These are phyloP conservation scores for Scolopax rusticola DNA, from an alignment of 2,797 vertebrate genomes.

Conservation along the genomic window DNA sequence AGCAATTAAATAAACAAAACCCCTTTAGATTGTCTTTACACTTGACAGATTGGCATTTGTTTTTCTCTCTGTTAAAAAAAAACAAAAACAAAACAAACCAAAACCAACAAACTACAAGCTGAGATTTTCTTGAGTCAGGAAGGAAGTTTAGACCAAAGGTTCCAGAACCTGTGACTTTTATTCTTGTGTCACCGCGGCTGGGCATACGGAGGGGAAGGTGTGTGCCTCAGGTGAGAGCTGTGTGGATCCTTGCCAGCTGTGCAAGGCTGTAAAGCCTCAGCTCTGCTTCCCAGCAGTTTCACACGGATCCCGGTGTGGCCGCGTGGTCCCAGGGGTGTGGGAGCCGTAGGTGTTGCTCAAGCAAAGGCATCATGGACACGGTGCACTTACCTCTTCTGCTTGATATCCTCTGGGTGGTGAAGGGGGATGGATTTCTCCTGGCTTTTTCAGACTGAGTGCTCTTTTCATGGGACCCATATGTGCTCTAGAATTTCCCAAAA, in stretches of 20 bases:
- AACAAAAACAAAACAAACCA: too few relatives aligned
- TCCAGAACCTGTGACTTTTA: background rate
- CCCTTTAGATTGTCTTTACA: background rate
- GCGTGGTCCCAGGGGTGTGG: background rate
- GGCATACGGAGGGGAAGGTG: background rate
- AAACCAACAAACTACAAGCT: background rate
- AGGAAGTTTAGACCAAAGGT: background rate
- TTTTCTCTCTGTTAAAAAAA: background rate
- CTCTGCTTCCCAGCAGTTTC: background rate
- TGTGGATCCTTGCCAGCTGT: background rate
- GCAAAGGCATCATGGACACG: accelerated
- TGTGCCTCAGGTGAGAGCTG: background rate
- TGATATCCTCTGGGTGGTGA: accelerated
- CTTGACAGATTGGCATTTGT: constrained; percentile 17
- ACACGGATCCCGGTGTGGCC: accelerated
- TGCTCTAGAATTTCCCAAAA: background rate
- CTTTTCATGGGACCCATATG: accelerated
- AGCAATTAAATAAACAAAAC: constrained; percentile 17
- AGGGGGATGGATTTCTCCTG: background rate
- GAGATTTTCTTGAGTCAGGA: background rate
- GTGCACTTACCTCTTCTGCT: background rate
- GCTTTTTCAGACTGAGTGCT: background rate
- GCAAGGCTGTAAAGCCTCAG: background rate
- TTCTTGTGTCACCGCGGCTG: accelerated
- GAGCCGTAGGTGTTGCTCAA: background rate